phyloP scores from a whole-genome alignment of 2,888 invertebrate species.

The Timandra comae region DNA sequence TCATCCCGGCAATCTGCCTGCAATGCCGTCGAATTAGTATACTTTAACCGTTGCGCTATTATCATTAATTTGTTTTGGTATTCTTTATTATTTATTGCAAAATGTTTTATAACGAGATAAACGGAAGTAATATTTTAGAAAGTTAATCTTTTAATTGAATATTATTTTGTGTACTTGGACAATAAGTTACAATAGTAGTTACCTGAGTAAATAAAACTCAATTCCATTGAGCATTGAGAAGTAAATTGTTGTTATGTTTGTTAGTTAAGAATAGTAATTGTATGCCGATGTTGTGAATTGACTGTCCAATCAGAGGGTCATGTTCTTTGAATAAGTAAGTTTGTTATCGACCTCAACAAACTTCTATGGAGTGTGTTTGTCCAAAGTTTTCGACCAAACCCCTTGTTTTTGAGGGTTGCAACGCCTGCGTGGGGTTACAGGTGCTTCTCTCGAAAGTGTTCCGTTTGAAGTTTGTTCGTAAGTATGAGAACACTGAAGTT shows the following conservation, averaged over 20 bases:
- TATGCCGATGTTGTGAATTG: no score
- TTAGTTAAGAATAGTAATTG: no score
- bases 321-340: slow-evolving; percentile 28
- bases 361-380: slow-evolving; percentile 34
- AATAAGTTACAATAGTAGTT: no score
- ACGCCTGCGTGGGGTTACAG: slow-evolving; percentile 41
- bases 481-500: slow-evolving; percentile 56
- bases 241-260: no score
- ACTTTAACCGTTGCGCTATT: slow-evolving; percentile 34
- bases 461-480: slow-evolving; percentile 38
- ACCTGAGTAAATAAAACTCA: no score
- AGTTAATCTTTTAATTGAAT: no score
- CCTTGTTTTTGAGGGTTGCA: slow-evolving; percentile 45
- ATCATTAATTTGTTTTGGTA: slow-evolving; percentile 23
- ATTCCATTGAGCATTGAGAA: no score
- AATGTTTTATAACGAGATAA: background rate
- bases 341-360: slow-evolving; percentile 29
- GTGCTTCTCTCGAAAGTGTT: slow-evolving; percentile 49
- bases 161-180: no score
- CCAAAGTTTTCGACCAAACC: slow-evolving; percentile 41
- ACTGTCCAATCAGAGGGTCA: slow-evolving; percentile 10
- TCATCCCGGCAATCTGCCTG: slow-evolving; percentile 55
- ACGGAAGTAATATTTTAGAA: no score
- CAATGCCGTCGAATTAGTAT: slow-evolving; percentile 57
- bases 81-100: slow-evolving; percentile 11